Conservation (phyloP, 2,113 vertebrate species). For the Aphelocoma coerulescens region DNA sequence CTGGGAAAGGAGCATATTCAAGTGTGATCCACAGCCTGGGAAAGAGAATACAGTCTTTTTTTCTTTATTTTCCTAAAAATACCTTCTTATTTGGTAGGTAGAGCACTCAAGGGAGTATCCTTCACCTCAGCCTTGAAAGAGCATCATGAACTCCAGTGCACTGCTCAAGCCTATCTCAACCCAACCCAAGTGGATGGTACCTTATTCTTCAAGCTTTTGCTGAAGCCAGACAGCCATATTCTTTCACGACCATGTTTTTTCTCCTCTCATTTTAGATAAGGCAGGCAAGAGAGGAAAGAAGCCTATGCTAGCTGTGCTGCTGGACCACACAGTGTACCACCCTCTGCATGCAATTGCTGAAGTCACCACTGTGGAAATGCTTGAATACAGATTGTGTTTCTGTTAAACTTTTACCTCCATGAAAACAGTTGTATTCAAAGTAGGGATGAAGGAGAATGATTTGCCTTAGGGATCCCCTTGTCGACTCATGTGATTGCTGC, state of each 20-base stretch:
- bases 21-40: background rate
- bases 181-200: background rate
- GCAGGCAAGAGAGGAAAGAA: background rate
- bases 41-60: background rate
- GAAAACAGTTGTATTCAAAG: background rate
- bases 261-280: background rate
- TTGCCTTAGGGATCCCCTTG: conserved; percentile 47
- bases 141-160: background rate
- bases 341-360: background rate
- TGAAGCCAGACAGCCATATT: background rate
- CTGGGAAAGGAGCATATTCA: background rate
- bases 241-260: background rate
- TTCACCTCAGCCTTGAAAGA: background rate
- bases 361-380: background rate
- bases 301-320: background rate
- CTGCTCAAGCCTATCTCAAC: background rate
- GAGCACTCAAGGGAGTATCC: background rate
- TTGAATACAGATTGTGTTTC: background rate
- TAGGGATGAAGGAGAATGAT: conserved; percentile 21
- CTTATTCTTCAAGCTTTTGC: background rate
- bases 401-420: conserved; percentile 49
- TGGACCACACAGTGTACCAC: background rate
- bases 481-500: conserved; percentile 40
- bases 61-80: background rate
- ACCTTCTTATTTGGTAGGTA: background rate